Conservation (phyloP, 2,113 vertebrate species). For the Cariama cristata region DNA sequence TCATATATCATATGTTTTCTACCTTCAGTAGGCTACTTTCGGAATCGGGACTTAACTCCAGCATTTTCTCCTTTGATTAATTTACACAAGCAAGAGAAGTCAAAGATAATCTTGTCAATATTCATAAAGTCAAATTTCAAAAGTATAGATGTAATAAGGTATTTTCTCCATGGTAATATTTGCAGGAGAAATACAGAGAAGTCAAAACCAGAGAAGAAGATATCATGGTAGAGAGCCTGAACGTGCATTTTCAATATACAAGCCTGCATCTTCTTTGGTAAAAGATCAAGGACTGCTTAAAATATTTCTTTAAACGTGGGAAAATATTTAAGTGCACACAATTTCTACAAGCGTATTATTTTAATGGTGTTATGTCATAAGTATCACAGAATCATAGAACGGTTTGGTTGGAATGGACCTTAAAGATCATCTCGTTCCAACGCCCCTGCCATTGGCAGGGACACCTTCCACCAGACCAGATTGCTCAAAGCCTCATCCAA, state of each 20-base stretch:
- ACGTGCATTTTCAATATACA: not conserved
- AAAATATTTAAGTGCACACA: not conserved
- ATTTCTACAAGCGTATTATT: not conserved
- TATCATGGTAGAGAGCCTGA: not conserved
- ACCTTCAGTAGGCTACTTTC: not conserved
- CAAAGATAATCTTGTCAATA: not conserved
- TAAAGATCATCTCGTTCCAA: too few relatives aligned
- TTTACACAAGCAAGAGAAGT: not conserved
- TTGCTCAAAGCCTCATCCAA: too few relatives aligned
- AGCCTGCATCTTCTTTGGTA: not conserved
- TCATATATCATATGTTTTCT: not conserved
- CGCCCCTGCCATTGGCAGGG: too few relatives aligned
- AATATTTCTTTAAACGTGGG: not conserved
- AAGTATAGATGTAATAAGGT: not conserved
- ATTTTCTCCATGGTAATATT: not conserved
- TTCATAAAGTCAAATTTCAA: not conserved
- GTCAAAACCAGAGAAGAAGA: not conserved
- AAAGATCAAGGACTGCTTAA: not conserved
- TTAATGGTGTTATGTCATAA: not conserved
- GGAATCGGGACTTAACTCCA: not conserved
- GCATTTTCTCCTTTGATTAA: not conserved
- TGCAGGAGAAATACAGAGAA: not conserved
- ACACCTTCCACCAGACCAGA: too few relatives aligned
- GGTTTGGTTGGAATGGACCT: too few relatives aligned
- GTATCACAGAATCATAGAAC: not conserved